A percentile compares a stretch with the other conserved stretches of the same genome.
phyloP scores from a whole-genome alignment of 2,113 vertebrate species.

The Phalacrocorax aristotelis region DNA sequence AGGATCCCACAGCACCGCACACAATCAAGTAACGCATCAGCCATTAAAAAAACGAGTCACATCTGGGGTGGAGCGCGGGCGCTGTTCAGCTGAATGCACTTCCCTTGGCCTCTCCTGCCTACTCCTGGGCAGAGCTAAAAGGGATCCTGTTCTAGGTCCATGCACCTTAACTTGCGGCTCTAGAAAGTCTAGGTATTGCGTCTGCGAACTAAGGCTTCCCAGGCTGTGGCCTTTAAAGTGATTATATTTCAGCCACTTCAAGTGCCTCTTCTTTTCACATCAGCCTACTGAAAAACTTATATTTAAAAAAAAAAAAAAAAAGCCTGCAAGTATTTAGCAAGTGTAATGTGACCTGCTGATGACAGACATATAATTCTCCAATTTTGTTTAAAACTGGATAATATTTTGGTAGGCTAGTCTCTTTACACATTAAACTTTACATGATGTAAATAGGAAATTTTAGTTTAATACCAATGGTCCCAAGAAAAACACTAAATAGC shows the following conservation, averaged over 20 bases:
- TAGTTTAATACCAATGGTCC: constrained; percentile 54
- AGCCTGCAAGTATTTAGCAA: constrained; percentile 3
- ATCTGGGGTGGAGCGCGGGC: not conserved
- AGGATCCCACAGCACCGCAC: not conserved
- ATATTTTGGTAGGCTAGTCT: constrained; percentile 58
- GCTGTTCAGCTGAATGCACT: not conserved
- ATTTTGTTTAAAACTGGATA: constrained; percentile 54
- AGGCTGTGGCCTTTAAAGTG: not conserved
- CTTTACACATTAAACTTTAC: constrained; percentile 58
- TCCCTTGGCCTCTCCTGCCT: not conserved
- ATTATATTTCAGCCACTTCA: not conserved
- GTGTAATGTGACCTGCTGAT: constrained; percentile 1
- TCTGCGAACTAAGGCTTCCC: not conserved
- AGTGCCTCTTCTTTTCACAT: not conserved
- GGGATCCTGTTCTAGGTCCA: not conserved
- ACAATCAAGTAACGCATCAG: not conserved
- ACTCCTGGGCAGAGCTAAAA: not conserved
- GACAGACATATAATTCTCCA: constrained; percentile 38
- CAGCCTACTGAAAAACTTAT: not conserved
- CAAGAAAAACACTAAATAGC: constrained; percentile 65
- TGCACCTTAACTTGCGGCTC: not conserved
- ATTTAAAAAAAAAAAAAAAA: not conserved
- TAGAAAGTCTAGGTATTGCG: not conserved
- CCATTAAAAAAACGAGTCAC: not conserved
- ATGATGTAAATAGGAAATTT: constrained; percentile 59